Evolutionary conservation across 2,888 invertebrate species (phyloP), one percentile per base, ranked within the genome.

Genomic region (Heteropelma amictum): DNA sequence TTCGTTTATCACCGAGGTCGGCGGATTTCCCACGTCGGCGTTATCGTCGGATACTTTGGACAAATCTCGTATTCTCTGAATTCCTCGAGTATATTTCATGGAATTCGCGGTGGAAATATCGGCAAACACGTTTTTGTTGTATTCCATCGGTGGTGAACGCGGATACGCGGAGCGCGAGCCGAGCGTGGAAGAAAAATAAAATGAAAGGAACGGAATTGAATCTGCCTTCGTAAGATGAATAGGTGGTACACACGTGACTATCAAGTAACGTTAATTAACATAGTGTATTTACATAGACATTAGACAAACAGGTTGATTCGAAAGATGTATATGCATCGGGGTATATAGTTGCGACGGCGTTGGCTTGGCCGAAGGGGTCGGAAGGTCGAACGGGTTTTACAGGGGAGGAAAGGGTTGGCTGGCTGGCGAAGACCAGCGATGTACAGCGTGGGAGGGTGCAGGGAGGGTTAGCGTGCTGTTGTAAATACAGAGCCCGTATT

Each of bases 271-370:
- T 84, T 86, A 86, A 87, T 87, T 85, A 87, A 85, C 86, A 87
- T 85, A 84, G 83, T 84, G 83, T 86, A 87, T 87, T 87, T 87
- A 85, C 87, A 87, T 87, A 87, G 85, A 85, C 86, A 85, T 86
- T 86, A 86, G 86, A 85, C 87, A 86, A 87, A 87, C 87, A 87
- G 81, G 87, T 87, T 87, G 87, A 86, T 87, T 83, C 80, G 84
- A 83, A 84, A 86, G 86, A 86, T 86, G n/a, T n/a, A 86, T 85
- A 86, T 79, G 76, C 71, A 63, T 60, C 63, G 67, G n/a, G n/a
- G n/a, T 47, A 61, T 40, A 58, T 72, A 45, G 67, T 61, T n/a
- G n/a, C n/a, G n/a, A n/a, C 65, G 42, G 21, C 42, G 56, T 42
- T 64, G 30, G 40, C 49, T 58, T 47, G 53, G 33, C 10, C 54